Base-by-base conservation (phyloP, 2,113 vertebrate species). In the Cottus gobio region DNA sequence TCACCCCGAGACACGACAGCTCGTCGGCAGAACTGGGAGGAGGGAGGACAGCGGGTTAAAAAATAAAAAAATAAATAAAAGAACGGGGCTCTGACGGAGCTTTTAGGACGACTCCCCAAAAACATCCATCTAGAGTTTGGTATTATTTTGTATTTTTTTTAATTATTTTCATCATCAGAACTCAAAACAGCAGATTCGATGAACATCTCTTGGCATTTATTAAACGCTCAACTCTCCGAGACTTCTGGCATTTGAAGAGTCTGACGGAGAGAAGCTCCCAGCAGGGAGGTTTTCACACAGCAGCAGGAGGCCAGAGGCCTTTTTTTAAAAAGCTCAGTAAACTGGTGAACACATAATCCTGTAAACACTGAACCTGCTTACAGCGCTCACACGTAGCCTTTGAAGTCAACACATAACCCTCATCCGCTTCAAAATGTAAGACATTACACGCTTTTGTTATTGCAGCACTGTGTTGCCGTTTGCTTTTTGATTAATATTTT, bases 1-100 rank as follows among this genome's bases (percentile, higher is more conserved):
- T 96, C 93, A 96, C 96, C 37, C 96, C 97, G 4, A 99, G 93
- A 92, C 96, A 97, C 62, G 96, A 96, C 94, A 99, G 88, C 67
- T 96, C 96, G 65, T 95, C 89, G 0, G 92, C 90, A 37, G 95
- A 92, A 81, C 97, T 98, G 93, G 52, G 31, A 68, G 70, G 69
- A 58, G 20, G 71, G 30, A 75, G 54, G 67, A 71, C 28, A 64
- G 66, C 0, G 34, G 60, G 60, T n/a, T 39, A 26, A 80, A 75
- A 69, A 62, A 77, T 3, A 31, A 31, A 5, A 31, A 31, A 6
- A 34, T n/a, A n/a, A n/a, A n/a, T n/a, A 34, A 34, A 34, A 6
- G 34, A 34, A 6, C 34, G 37, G 54, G 20, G 20, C 73, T 63
- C 67, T 56, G 64, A 66, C 36, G 67, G 54, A 22, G 68, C 48